A percentile compares a stretch with the other conserved stretches of the same genome.
Conservation (phyloP, 2,113 vertebrate genomes). For the Sinocyclocheilus anshuiensis region DNA sequence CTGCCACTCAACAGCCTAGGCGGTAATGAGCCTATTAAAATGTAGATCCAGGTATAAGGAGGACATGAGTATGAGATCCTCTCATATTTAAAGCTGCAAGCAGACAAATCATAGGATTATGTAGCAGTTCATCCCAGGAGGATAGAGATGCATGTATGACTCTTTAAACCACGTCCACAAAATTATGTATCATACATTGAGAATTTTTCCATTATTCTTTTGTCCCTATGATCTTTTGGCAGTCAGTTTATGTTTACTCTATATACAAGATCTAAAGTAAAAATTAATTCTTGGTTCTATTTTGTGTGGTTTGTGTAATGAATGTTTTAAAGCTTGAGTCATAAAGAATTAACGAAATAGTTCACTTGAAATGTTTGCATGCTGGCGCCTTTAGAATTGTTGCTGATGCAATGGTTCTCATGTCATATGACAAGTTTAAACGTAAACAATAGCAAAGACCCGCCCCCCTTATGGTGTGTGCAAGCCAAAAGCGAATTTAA, state of each 20-base stretch:
- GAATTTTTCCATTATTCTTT: background rate
- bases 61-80: constrained; percentile 65
- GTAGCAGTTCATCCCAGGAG: constrained; percentile 17
- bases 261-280: no score
- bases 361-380: background rate
- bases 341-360: background rate
- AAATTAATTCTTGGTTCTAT: background rate
- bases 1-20: constrained; percentile 54
- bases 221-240: background rate
- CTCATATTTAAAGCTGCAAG: constrained; percentile 67
- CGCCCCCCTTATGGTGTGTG: no score
- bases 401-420: background rate
- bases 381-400: background rate
- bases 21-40: constrained; percentile 75
- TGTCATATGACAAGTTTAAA: background rate
- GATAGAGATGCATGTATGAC: background rate
- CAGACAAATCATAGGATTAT: constrained; percentile 61
- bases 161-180: constrained; percentile 8
- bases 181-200: constrained; percentile 12
- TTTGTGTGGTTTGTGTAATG: background rate
- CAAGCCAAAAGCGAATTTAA: no score
- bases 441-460: background rate
- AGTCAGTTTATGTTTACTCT: background rate
- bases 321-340: background rate
- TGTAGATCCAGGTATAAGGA: constrained; percentile 73